Evolutionary conservation across 2,797 vertebrate genomes (phyloP).

Genomic region (Cichlasoma orientale): DNA sequence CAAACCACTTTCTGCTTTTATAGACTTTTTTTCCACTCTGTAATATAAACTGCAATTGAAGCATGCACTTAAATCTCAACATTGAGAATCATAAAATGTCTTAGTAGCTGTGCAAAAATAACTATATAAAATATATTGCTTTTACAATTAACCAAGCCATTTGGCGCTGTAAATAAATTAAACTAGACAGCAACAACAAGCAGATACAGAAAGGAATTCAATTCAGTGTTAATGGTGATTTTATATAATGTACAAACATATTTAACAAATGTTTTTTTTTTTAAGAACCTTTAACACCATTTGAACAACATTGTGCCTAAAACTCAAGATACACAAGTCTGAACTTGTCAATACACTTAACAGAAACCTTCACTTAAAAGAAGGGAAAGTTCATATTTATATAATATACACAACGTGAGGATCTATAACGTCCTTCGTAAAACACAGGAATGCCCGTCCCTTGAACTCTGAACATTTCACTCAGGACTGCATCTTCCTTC

Average conservation of each 20-base stretch:
- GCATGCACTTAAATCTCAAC: constrained; percentile 78
- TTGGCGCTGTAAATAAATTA: constrained; percentile 94
- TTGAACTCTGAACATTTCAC: constrained; percentile 39
- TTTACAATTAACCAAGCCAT: constrained; percentile 89
- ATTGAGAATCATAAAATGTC: constrained; percentile 80
- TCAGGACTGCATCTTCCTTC: constrained; percentile 6
- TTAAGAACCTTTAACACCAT: constrained; percentile 62
- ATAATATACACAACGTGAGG: constrained; percentile 76
- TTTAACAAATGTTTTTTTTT: constrained; percentile 71
- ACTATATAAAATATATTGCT: constrained; percentile 94
- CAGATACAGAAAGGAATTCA: constrained; percentile 79
- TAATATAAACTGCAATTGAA: constrained; percentile 83
- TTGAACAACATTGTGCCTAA: constrained; percentile 77
- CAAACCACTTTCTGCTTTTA: constrained; percentile 63
- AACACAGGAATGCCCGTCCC: constrained; percentile 76
- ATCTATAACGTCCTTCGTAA: constrained; percentile 73
- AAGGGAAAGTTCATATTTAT: constrained; percentile 77
- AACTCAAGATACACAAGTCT: constrained; percentile 78
- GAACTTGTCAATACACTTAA: constrained; percentile 74
- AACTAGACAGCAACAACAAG: constrained; percentile 88
- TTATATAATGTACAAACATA: constrained; percentile 84
- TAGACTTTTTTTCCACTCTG: constrained; percentile 67
- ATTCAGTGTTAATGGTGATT: constrained; percentile 81
- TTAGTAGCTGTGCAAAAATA: constrained; percentile 99
- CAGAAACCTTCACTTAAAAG: constrained; percentile 77